phyloP scores from a whole-genome alignment of 2,888 invertebrate species.

The Myopa tessellatipennis region DNA sequence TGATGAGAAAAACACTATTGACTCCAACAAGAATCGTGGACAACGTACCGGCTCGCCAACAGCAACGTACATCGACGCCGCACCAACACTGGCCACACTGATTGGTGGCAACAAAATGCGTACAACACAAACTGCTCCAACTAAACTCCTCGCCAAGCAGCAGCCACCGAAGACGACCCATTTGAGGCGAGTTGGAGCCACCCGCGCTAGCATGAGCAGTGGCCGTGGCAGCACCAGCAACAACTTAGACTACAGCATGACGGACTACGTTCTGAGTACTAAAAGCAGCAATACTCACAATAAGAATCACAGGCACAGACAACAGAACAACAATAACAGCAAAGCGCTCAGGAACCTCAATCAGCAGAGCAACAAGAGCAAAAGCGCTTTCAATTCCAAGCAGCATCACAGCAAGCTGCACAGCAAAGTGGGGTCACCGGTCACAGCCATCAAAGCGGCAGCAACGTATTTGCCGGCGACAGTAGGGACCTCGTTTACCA shows the following conservation, averaged over 20 bases:
- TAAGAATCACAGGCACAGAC: constrained; percentile 32
- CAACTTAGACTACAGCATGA: constrained; percentile 51
- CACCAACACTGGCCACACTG: constrained; percentile 16
- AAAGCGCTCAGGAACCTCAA: constrained; percentile 6
- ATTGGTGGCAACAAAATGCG: neutral
- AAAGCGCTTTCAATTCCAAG: constrained; percentile 37
- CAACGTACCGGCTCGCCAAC: constrained; percentile 7
- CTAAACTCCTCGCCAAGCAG: constrained; percentile 3
- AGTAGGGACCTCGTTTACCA: constrained; percentile 30
- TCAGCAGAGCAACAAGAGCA: constrained; percentile 38
- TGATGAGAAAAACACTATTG: constrained; percentile 8
- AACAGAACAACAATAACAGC: constrained; percentile 48
- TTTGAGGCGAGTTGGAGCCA: constrained; percentile 44
- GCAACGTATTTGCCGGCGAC: constrained; percentile 37
- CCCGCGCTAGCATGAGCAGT: constrained; percentile 38
- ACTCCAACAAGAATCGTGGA: neutral
- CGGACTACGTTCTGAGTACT: constrained; percentile 53
- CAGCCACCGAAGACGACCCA: constrained; percentile 18
- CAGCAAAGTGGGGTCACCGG: constrained; percentile 32
- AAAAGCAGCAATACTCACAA: constrained; percentile 48
- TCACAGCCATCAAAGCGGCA: constrained; percentile 33
- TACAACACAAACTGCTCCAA: neutral
- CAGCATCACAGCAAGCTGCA: constrained; percentile 36
- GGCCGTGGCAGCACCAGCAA: constrained; percentile 40
- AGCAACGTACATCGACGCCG: constrained; percentile 12